Percentiles rank a stretch among this genome's conserved stretches.
phyloP scores from a whole-genome alignment of 2,888 invertebrate species.

The Caenorhabditis wallacei region DNA sequence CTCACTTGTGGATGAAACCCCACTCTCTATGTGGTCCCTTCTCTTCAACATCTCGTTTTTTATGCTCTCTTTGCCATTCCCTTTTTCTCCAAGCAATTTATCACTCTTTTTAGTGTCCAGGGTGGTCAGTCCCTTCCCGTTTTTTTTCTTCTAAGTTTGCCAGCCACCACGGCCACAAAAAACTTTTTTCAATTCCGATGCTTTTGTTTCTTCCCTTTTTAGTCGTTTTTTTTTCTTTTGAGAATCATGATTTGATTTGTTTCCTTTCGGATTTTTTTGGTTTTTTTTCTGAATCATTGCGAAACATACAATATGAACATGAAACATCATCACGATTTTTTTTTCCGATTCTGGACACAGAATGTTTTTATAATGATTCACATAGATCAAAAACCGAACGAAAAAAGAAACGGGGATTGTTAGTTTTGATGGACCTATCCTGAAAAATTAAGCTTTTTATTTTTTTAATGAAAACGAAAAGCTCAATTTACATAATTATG shows the following conservation, averaged over 20 bases:
- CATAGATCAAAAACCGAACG: slow-evolving; percentile 35
- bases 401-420: not conserved
- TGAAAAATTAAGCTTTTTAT: no score
- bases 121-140: slow-evolving; percentile 29
- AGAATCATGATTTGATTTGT: slow-evolving; percentile 29
- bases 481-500: no score
- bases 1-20: not conserved
- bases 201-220: slow-evolving; percentile 39
- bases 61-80: slow-evolving; percentile 17
- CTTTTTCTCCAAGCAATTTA: slow-evolving; percentile 45
- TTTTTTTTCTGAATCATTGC: slow-evolving; percentile 49
- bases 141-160: slow-evolving; percentile 22
- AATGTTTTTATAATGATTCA: slow-evolving; percentile 54
- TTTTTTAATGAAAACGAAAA: no score
- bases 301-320: slow-evolving; percentile 44
- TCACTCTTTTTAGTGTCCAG: slow-evolving; percentile 45
- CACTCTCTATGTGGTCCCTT: not conserved
- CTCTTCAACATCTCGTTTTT: slow-evolving; percentile 6
- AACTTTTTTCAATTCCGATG: slow-evolving; percentile 30
- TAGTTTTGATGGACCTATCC: not conserved
- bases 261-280: slow-evolving; percentile 25
- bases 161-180: not conserved
- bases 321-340: slow-evolving; percentile 55
- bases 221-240: slow-evolving; percentile 10
- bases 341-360: slow-evolving; percentile 7